Evolutionary conservation across 2,797 vertebrate species (phyloP).

Genomic region (Tapera naevia): DNA sequence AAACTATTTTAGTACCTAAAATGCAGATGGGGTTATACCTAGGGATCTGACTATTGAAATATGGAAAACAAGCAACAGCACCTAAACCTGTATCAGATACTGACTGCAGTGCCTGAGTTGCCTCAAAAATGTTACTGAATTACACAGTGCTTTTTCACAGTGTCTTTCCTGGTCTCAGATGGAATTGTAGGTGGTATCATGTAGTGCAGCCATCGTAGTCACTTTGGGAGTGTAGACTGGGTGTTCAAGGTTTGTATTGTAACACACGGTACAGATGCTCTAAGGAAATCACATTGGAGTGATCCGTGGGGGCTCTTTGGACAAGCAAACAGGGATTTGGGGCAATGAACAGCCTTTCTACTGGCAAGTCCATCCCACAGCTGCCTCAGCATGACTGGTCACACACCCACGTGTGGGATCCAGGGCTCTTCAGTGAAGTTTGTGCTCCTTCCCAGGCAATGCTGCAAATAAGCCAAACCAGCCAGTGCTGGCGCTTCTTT

Average conservation of each 20-base stretch:
- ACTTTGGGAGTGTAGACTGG: slow-evolving; percentile 32
- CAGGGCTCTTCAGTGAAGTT: not conserved
- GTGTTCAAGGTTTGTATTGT: slow-evolving; percentile 46
- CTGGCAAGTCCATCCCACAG: not conserved
- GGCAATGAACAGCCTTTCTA: not conserved
- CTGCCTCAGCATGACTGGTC: not conserved
- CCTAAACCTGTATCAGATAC: not conserved
- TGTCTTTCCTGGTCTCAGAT: slow-evolving; percentile 49
- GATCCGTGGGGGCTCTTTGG: not conserved
- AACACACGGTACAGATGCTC: not conserved
- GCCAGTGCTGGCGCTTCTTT: slow-evolving; percentile 57
- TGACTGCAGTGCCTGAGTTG: slow-evolving; percentile 56
- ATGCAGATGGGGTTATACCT: slow-evolving; percentile 12
- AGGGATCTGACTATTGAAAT: not conserved
- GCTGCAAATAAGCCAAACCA: slow-evolving; percentile 47
- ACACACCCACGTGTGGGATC: not conserved
- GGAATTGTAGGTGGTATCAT: slow-evolving; percentile 13
- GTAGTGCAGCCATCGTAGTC: slow-evolving; percentile 16
- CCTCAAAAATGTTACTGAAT: slow-evolving; percentile 52
- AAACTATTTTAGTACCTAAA: slow-evolving; percentile 55
- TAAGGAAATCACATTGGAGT: not conserved
- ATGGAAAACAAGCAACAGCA: not conserved
- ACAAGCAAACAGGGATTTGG: not conserved
- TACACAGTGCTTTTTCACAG: slow-evolving; percentile 14
- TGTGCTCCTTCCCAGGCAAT: not conserved